These are phyloP conservation scores for Drosophila biarmipes DNA, from an alignment of 1,140 invertebrate species.

Conservation along the genomic window DNA sequence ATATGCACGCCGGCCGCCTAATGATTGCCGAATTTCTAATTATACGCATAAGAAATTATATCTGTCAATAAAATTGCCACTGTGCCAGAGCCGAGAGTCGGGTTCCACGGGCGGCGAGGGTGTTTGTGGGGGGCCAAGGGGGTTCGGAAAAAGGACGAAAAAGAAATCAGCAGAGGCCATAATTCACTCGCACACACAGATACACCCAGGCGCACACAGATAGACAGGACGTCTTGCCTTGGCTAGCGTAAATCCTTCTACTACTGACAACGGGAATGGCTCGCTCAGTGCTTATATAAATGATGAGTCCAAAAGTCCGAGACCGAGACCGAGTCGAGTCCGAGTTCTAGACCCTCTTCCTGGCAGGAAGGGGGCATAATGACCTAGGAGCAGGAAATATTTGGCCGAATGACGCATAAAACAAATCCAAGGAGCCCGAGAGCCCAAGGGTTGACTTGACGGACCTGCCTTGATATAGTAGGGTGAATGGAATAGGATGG, in stretches of 20 bases:
- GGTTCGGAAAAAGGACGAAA: conserved; percentile 65
- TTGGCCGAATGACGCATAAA: conserved; percentile 75
- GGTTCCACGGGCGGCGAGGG: conserved; percentile 18
- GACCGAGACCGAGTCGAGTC: conserved; percentile 22
- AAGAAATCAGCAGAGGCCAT: conserved; percentile 77
- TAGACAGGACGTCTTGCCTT: conserved; percentile 29
- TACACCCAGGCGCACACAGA: conserved; percentile 13
- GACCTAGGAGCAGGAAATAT: conserved; percentile 78
- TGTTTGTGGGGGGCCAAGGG: neutral
- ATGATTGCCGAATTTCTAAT: conserved; percentile 84
- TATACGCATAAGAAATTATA: conserved; percentile 83
- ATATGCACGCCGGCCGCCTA: conserved; percentile 69
- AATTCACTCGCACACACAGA: conserved; percentile 75
- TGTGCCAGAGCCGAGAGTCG: conserved; percentile 33
- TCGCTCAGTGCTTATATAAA: conserved; percentile 77
- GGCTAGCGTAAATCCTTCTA: conserved; percentile 76
- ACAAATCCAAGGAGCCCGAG: conserved; percentile 64
- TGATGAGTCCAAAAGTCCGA: conserved; percentile 69
- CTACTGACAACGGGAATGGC: conserved; percentile 77
- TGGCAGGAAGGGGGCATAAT: conserved; percentile 46
- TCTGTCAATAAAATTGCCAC: conserved; percentile 84
- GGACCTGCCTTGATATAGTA: conserved; percentile 58
- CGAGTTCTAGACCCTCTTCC: conserved; percentile 10
- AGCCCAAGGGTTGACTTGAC: conserved; percentile 63
- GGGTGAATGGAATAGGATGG: neutral